These are phyloP conservation scores for Nemotelus pantherinus DNA, from an alignment of 2,888 invertebrate species.

Conservation along the genomic window DNA sequence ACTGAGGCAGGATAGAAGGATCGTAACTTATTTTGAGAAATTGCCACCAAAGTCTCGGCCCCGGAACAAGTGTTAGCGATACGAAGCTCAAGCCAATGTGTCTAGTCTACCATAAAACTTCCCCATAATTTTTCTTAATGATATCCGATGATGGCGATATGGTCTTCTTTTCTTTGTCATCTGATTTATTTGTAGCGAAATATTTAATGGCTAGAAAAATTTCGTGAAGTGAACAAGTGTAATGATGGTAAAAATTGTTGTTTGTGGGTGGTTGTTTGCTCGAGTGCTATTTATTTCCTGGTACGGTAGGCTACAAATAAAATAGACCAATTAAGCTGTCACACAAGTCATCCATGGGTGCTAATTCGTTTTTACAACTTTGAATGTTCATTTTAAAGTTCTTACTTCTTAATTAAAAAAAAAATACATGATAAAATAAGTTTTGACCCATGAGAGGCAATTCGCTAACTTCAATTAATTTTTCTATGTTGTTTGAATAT, in stretches of 20 bases:
- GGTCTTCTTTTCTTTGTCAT: slow-evolving; percentile 9
- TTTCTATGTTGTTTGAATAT: too few species aligned
- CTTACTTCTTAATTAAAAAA: too few species aligned
- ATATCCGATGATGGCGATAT: slow-evolving; percentile 42
- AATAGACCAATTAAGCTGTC: too few species aligned
- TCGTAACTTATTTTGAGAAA: slow-evolving; percentile 40
- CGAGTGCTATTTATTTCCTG: background rate
- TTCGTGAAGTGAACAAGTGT: background rate
- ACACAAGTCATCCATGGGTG: too few species aligned
- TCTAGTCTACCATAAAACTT: slow-evolving; percentile 36
- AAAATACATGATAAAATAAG: too few species aligned
- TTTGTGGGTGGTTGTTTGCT: background rate
- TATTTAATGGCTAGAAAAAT: slow-evolving; percentile 15
- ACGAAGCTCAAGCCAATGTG: slow-evolving; percentile 26
- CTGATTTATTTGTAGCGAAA: slow-evolving; percentile 34
- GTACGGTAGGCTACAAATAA: too few species aligned
- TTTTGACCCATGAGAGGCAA: too few species aligned
- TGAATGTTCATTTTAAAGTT: too few species aligned
- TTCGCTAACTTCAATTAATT: too few species aligned
- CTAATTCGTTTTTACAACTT: too few species aligned
- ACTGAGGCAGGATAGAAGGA: slow-evolving; percentile 31
- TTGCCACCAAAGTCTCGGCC: slow-evolving; percentile 13
- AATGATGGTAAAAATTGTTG: background rate
- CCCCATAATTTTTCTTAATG: slow-evolving; percentile 42
- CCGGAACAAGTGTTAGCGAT: slow-evolving; percentile 32